Evolutionary conservation across 2,888 invertebrate species (phyloP).

Genomic region (Alcis repandata): DNA sequence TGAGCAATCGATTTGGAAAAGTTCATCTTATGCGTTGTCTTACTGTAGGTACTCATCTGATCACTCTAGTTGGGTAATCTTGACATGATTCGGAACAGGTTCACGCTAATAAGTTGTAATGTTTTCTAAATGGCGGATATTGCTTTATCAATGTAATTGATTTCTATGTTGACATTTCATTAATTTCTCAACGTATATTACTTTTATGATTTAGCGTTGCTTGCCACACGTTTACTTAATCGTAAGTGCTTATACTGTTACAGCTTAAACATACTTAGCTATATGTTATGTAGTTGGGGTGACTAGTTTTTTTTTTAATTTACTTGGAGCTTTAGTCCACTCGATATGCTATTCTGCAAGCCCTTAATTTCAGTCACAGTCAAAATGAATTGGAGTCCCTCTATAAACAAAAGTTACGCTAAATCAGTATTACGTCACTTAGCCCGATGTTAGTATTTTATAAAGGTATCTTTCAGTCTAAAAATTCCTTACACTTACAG

Average conservation of each 20-base stretch:
- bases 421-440: too few species aligned
- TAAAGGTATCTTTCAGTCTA: too few species aligned
- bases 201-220: conserved; percentile 11
- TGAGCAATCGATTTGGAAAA: too few species aligned
- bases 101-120: conserved; percentile 25
- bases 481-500: too few species aligned
- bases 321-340: too few species aligned
- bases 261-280: background rate
- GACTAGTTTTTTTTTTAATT: too few species aligned
- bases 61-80: conserved; percentile 35
- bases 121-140: conserved; percentile 40
- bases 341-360: too few species aligned
- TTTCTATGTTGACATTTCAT: conserved; percentile 42
- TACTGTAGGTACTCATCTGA: background rate
- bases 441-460: too few species aligned
- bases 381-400: too few species aligned
- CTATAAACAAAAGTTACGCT: too few species aligned
- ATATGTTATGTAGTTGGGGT: background rate
- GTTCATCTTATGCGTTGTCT: too few species aligned
- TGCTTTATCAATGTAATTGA: conserved; percentile 45
- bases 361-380: too few species aligned
- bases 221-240: conserved; percentile 9
- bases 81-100: conserved; percentile 33
- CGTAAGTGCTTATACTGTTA: conserved; percentile 16
- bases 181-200: conserved; percentile 37